phyloP scores from a whole-genome alignment of 2,113 vertebrate species.

The Meriones unguiculatus region DNA sequence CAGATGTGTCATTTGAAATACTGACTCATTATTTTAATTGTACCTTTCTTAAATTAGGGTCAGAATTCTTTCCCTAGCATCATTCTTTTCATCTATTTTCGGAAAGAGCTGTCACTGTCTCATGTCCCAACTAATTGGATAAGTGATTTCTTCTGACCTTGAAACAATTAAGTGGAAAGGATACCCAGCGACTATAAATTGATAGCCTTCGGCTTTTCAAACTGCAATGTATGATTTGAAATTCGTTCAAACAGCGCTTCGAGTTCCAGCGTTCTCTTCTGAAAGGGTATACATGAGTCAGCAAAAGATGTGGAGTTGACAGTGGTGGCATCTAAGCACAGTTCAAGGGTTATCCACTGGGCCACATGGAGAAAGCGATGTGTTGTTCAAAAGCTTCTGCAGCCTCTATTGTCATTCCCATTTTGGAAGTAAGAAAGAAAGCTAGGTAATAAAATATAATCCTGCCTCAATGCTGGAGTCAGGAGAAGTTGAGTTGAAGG shows the following conservation, averaged over 20 bases:
- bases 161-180: slow-evolving; percentile 81
- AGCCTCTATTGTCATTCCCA: not conserved
- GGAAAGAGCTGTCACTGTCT: slow-evolving; percentile 81
- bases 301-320: not conserved
- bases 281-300: not conserved
- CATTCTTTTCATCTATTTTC: slow-evolving; percentile 75
- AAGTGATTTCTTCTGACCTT: slow-evolving; percentile 86
- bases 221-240: not conserved
- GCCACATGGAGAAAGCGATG: not conserved
- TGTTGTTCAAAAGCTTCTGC: not conserved
- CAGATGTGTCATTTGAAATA: slow-evolving; percentile 53
- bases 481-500: not conserved
- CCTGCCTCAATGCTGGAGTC: not conserved
- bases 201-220: slow-evolving; percentile 77
- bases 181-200: slow-evolving; percentile 78
- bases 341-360: not conserved
- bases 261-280: not conserved
- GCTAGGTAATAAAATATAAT: not conserved
- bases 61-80: slow-evolving; percentile 82
- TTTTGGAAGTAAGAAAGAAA: not conserved
- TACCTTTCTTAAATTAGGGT: slow-evolving; percentile 78
- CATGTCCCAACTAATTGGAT: slow-evolving; percentile 85
- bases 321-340: not conserved
- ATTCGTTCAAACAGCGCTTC: not conserved
- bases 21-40: slow-evolving; percentile 84